A percentile compares a stretch with the other conserved stretches of the same genome.
These are phyloP conservation scores for Rhorus exstirpatorius DNA, from an alignment of 2,888 invertebrate species.

Conservation along the genomic window DNA sequence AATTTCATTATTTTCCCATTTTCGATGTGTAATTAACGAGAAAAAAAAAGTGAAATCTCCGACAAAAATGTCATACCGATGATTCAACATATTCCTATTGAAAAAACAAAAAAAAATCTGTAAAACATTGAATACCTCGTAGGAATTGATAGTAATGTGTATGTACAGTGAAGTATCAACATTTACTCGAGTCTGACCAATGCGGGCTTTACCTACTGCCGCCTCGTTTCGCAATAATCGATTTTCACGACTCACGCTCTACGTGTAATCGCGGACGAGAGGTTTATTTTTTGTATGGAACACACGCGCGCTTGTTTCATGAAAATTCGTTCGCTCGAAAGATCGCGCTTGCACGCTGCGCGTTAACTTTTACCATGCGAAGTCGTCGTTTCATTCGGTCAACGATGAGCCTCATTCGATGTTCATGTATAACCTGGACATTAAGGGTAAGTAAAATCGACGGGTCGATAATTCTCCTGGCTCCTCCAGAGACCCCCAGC, in stretches of 20 bases:
- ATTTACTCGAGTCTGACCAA: constrained; percentile 45
- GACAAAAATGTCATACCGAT: background rate
- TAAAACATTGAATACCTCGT: background rate
- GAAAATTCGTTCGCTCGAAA: constrained; percentile 49
- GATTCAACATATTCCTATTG: background rate
- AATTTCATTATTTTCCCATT: constrained; percentile 47
- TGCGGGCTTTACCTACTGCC: constrained; percentile 51
- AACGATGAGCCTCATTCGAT: background rate
- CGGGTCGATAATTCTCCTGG: constrained; percentile 67
- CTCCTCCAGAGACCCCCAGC: constrained; percentile 19
- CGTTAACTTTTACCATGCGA: constrained; percentile 50
- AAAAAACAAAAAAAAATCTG: background rate
- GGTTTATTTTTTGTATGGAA: constrained; percentile 3
- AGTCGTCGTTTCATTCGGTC: constrained; percentile 30
- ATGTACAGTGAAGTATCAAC: constrained; percentile 14
- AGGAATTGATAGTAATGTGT: background rate
- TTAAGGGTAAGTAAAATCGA: constrained; percentile 67
- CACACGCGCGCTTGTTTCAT: constrained; percentile 36
- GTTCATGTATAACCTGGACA: constrained; percentile 31
- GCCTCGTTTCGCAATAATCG: constrained; percentile 35
- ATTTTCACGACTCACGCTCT: constrained; percentile 43
- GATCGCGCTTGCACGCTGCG: constrained; percentile 46
- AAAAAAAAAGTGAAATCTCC: constrained; percentile 17
- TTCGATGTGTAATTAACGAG: constrained; percentile 2
- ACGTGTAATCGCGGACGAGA: constrained; percentile 11